Conservation (phyloP, 2,888 invertebrate genomes). For the Diplolepis rosae region DNA sequence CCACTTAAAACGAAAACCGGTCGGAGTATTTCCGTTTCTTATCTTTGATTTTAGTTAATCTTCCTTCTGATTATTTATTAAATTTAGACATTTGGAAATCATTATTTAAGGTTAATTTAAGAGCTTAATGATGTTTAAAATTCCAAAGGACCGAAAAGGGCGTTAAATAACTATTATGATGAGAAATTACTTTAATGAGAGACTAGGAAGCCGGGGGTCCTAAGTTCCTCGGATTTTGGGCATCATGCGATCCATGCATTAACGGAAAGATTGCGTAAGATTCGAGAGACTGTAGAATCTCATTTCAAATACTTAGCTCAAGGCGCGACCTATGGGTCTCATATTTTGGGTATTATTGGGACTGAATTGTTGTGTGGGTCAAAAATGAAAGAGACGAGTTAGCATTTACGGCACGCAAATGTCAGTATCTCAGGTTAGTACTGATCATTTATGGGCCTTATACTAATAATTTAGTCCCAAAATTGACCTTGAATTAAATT, state of each 20-base stretch:
- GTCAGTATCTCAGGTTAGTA: neutral
- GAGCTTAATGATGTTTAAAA: neutral
- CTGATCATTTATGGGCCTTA: neutral
- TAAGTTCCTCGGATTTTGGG: constrained; percentile 43
- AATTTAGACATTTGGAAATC: neutral
- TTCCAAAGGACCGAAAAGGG: neutral
- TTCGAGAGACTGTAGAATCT: constrained; percentile 8
- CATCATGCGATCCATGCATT: constrained; percentile 59
- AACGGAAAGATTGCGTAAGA: constrained; percentile 35
- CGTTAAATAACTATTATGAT: constrained; percentile 1
- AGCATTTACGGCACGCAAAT: neutral
- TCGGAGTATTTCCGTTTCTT: neutral
- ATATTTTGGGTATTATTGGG: constrained; percentile 26
- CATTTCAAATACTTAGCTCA: constrained; percentile 2
- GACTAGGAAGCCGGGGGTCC: neutral
- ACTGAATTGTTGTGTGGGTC: constrained; percentile 1
- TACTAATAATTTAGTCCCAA: too few species aligned
- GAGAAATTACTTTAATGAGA: constrained; percentile 13
- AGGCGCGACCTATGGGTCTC: constrained; percentile 11
- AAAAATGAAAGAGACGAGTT: constrained; percentile 21
- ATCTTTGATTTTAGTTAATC: neutral
- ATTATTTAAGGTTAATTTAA: neutral
- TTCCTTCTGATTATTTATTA: neutral
- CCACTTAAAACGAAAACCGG: neutral
- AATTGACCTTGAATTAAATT: too few species aligned